Percentiles rank a stretch among this genome's conserved stretches.
These are phyloP conservation scores for Dendronephthya gigantea DNA, from an alignment of 64 coral and sea anemone species.

Conservation along the genomic window DNA sequence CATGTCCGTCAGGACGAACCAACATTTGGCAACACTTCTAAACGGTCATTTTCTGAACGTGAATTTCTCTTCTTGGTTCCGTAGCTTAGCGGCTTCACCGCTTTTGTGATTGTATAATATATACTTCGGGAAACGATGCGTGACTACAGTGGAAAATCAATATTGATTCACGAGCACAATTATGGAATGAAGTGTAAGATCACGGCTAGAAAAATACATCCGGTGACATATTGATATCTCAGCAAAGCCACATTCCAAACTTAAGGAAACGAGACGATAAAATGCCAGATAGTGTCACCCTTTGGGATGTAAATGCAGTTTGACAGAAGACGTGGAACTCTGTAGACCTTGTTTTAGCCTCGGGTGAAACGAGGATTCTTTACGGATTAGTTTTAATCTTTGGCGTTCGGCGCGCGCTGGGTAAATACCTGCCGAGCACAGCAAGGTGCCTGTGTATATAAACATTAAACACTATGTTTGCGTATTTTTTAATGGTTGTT, in stretches of 20 bases:
- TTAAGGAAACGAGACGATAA: too few relatives aligned
- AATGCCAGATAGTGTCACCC: too few relatives aligned
- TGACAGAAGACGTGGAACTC: not conserved
- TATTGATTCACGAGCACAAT: not conserved
- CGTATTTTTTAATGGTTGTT: not conserved
- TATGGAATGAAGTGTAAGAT: not conserved
- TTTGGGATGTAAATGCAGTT: not conserved
- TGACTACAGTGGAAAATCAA: not conserved
- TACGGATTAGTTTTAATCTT: not conserved
- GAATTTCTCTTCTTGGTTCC: not conserved
- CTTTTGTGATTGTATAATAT: not conserved
- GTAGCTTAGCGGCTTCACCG: not conserved
- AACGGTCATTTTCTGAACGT: too few relatives aligned
- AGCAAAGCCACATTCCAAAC: not conserved
- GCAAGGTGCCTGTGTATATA: not conserved
- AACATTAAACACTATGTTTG: not conserved
- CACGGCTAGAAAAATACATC: not conserved
- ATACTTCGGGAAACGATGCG: not conserved
- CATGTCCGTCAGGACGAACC: not conserved
- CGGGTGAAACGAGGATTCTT: not conserved
- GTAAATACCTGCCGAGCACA: not conserved
- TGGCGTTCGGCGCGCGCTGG: not conserved
- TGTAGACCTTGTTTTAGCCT: not conserved
- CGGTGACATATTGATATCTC: not conserved
- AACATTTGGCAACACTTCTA: not conserved